Evolutionary conservation across 2,888 invertebrate genomes (phyloP).

Genomic region (Eledone cirrhosa): DNA sequence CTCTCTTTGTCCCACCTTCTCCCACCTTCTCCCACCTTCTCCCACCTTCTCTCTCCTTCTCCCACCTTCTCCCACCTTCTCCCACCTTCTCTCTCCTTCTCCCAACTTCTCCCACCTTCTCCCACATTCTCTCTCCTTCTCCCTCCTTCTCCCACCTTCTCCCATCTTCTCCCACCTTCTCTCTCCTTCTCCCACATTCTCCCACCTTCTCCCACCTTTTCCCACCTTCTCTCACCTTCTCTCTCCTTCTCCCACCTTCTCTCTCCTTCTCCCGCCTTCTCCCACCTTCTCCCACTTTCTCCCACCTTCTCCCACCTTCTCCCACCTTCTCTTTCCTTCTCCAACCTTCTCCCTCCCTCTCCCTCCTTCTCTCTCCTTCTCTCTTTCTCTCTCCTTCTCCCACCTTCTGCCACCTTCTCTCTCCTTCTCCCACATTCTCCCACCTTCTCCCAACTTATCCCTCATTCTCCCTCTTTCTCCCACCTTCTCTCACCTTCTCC

Average conservation of each 20-base stretch:
- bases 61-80: too few species aligned
- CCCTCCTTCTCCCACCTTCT: too few species aligned
- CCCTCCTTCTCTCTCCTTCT: slow-evolving; percentile 28
- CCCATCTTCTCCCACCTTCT: too few species aligned
- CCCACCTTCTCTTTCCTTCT: not conserved
- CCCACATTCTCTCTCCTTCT: too few species aligned
- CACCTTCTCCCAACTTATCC: not conserved
- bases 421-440: slow-evolving; percentile 9
- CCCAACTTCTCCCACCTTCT: too few species aligned
- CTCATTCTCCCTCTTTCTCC: not conserved
- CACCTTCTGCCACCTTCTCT: slow-evolving; percentile 19
- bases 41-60: too few species aligned
- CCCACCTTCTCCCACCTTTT: not conserved
- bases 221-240: not conserved
- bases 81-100: too few species aligned
- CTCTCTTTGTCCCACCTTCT: too few species aligned
- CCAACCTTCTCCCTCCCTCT: slow-evolving; percentile 12
- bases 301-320: not conserved
- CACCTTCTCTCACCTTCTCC: not conserved
- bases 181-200: too few species aligned
- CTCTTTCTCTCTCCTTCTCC: slow-evolving; percentile 18
- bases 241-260: not conserved
- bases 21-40: too few species aligned
- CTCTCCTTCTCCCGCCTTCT: not conserved
- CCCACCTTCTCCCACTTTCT: not conserved